Conservation (phyloP, 2,888 invertebrate species). For the Synanthedon myopaeformis region DNA sequence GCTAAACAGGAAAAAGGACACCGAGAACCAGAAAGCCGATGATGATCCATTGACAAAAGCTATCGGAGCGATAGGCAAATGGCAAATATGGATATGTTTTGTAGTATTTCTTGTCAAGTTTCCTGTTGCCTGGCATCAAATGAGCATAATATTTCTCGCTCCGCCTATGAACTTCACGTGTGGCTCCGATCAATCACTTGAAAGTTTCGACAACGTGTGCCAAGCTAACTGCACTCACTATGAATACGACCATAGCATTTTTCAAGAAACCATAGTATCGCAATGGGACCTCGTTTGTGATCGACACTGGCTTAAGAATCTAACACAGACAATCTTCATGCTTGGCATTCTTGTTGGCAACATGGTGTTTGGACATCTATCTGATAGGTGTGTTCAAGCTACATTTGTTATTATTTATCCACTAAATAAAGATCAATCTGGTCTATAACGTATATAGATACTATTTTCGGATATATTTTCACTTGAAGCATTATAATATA, state of each 20-base stretch:
- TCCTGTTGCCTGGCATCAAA: conserved; percentile 84
- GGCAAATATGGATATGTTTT: conserved; percentile 79
- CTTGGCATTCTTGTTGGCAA: conserved; percentile 81
- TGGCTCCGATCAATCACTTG: conserved; percentile 19
- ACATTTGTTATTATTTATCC: not conserved
- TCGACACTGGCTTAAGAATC: conserved; percentile 73
- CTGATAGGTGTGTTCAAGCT: conserved; percentile 74
- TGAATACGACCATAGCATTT: conserved; percentile 73
- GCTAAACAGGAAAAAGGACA: conserved; percentile 44
- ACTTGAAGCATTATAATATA: not conserved
- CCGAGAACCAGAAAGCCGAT: conserved; percentile 28
- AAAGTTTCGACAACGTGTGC: conserved; percentile 60
- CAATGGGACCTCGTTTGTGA: conserved; percentile 83
- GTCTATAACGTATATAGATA: too few species aligned
- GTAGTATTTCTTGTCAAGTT: conserved; percentile 80
- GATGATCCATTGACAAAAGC: conserved; percentile 76
- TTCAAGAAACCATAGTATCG: conserved; percentile 78
- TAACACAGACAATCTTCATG: conserved; percentile 85
- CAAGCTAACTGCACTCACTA: conserved; percentile 65
- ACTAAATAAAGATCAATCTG: too few species aligned
- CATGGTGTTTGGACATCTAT: conserved; percentile 78
- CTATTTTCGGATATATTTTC: not conserved
- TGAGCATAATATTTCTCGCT: conserved; percentile 82
- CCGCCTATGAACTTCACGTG: conserved; percentile 74
- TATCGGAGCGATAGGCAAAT: conserved; percentile 79